A percentile compares a stretch with the other conserved stretches of the same genome.
phyloP scores from a whole-genome alignment of 2,888 invertebrate genomes.

The Epirrhoe alternata region DNA sequence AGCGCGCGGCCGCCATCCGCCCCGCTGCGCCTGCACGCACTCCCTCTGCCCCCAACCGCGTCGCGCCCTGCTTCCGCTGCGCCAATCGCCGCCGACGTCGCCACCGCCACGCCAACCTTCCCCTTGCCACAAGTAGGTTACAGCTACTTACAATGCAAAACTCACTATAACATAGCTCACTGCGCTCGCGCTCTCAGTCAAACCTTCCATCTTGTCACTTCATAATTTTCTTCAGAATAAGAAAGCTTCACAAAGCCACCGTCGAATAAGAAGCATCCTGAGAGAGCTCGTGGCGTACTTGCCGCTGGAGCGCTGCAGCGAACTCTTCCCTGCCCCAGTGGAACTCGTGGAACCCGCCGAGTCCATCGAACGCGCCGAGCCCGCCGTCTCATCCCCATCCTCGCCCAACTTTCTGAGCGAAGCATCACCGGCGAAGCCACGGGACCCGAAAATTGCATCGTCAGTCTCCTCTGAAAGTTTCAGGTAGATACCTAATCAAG shows the following conservation, averaged over 20 bases:
- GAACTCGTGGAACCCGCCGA: background rate
- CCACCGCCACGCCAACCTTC: slow-evolving; percentile 2
- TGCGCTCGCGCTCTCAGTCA: too few species aligned
- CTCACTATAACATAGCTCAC: too few species aligned
- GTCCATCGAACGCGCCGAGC: background rate
- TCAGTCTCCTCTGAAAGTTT: background rate
- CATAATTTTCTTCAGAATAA: slow-evolving; percentile 3
- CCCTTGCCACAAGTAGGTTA: background rate
- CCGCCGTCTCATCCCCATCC: background rate
- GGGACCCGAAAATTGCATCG: background rate
- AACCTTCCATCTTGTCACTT: too few species aligned
- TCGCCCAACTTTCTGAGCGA: background rate
- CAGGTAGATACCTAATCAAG: background rate
- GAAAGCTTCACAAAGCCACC: slow-evolving; percentile 14
- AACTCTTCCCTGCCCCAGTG: background rate
- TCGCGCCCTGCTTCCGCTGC: background rate
- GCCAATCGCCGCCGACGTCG: background rate
- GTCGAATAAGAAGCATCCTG: slow-evolving; percentile 29
- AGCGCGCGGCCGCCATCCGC: slow-evolving; percentile 2
- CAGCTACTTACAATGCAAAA: background rate
- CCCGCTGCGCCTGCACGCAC: background rate
- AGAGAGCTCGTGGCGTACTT: slow-evolving; percentile 27
- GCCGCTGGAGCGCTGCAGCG: slow-evolving; percentile 6
- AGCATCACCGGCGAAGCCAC: background rate
- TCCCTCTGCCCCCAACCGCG: background rate